A percentile compares a stretch with the other conserved stretches of the same genome.
Evolutionary conservation across 2,797 vertebrate species (phyloP).

Genomic region (Cyprinella venusta): DNA sequence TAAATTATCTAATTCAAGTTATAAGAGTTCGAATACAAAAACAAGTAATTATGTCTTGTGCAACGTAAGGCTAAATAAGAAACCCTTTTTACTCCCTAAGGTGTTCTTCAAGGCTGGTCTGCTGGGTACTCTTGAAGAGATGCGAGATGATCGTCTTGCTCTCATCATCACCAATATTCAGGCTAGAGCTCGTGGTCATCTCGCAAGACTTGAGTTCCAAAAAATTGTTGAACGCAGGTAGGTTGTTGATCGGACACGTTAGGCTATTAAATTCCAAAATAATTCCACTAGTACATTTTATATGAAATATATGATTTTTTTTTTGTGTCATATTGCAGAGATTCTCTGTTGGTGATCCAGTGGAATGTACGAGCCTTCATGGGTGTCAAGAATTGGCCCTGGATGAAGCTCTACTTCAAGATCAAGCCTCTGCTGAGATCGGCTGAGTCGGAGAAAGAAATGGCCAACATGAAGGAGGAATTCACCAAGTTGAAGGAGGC

Average conservation of each 20-base stretch:
- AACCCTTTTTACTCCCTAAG: constrained; percentile 29
- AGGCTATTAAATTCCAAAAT: background rate
- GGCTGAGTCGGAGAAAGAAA: constrained; percentile 78
- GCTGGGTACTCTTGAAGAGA: constrained; percentile 49
- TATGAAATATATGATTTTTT: background rate
- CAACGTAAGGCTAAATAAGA: background rate
- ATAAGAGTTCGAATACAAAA: background rate
- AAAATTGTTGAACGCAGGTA: constrained; percentile 71
- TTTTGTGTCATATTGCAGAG: constrained; percentile 60
- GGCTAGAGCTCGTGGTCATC: constrained; percentile 61
- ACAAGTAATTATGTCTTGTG: background rate
- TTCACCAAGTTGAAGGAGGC: constrained; percentile 85
- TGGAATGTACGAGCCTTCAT: constrained; percentile 83
- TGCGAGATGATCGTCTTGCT: constrained; percentile 70
- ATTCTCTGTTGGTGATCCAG: constrained; percentile 76
- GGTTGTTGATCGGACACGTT: background rate
- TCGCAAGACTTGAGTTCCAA: constrained; percentile 69
- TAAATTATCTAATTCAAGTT: background rate
- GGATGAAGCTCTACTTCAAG: constrained; percentile 82
- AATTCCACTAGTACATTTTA: background rate
- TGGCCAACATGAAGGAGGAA: constrained; percentile 89
- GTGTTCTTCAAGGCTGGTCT: constrained; percentile 72
- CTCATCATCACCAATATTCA: constrained; percentile 70
- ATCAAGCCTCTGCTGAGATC: constrained; percentile 78
- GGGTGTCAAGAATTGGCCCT: constrained; percentile 83